These are phyloP conservation scores for Elaphurus davidianus DNA, from an alignment of 2,113 vertebrate species.

Conservation along the genomic window DNA sequence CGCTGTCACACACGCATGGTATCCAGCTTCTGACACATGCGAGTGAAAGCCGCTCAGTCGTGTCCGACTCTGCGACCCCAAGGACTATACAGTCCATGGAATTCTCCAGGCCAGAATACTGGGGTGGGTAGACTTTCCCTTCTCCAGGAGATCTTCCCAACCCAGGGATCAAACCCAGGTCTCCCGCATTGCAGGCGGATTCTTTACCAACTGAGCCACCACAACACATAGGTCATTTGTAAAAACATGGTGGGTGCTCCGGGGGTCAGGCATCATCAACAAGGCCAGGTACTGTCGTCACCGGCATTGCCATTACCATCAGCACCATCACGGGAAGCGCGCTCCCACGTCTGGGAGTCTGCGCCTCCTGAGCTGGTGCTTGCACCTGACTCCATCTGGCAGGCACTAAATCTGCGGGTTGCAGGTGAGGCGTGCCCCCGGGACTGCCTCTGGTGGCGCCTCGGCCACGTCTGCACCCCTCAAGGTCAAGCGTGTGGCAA, in stretches of 20 bases:
- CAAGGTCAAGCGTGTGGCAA: neutral
- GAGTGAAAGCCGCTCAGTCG: neutral
- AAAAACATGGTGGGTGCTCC: fast-evolving
- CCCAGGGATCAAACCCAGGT: neutral
- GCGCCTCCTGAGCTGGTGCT: fast-evolving
- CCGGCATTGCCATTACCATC: fast-evolving
- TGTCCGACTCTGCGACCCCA: neutral
- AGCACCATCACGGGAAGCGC: fast-evolving
- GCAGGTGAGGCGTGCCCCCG: fast-evolving
- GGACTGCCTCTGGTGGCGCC: neutral
- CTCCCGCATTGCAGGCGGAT: neutral
- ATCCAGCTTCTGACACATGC: fast-evolving
- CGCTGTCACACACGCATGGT: fast-evolving
- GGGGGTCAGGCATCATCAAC: fast-evolving
- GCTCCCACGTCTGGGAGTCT: fast-evolving
- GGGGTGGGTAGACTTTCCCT: neutral
- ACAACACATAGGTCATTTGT: fast-evolving
- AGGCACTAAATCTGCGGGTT: neutral
- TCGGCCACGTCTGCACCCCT: neutral
- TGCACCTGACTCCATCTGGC: fast-evolving
- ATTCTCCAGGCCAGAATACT: neutral
- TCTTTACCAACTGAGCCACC: neutral
- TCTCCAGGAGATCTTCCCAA: neutral
- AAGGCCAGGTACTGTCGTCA: fast-evolving
- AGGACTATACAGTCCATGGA: neutral